Base-by-base conservation (phyloP, 2,888 invertebrate species). In the Drosophila merina region DNA sequence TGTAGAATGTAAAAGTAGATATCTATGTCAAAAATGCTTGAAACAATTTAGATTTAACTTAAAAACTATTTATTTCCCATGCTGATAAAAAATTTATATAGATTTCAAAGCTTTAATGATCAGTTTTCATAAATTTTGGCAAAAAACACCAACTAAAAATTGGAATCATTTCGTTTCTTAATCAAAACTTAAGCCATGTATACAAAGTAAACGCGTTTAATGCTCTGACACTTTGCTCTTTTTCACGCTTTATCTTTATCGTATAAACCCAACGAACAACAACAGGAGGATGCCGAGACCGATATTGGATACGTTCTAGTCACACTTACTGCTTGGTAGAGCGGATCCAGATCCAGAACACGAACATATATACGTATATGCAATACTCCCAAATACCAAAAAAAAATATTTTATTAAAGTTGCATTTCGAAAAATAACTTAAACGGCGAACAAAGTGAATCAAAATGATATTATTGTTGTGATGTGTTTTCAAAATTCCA, bases 241-340 rank as follows among this genome's bases (percentile, higher is more conserved):
- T 42, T 76, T 81, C 79, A 81, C 78, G 86, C 80, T 82, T 72
- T 47, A 57, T 72, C 45, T 50, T 50, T 56, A 55, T 56, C 56
- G 54, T 45, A 30, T 9, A 45, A 45, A 20, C 33, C 33, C 52
- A 72, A 57, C 62, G 67, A 70, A 60, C 72, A 75, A 69, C 58
- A 48, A 74, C 95, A 95, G 95, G 95, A 94, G 91, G 95, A 95
- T 90, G 91, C 93, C 91, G 92, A 93, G 91, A 93, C 93, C 89
- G 93, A 94, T 75, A 93, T 94, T 91, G 94, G 94, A 92, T 93
- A 93, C 91, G 93, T 94, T 91, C 93, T 95, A 91, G 93, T 93
- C 89, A 92, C 94, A 86, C 90, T 95, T 92, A 93, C 93, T 92
- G 94, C 94, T 92, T 94, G 93, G 90, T 92, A 91, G 85, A 84